A percentile compares a stretch with the other conserved stretches of the same genome.
Conservation (phyloP, 1,140 invertebrate species). For the Acromyrmex charruanus region DNA sequence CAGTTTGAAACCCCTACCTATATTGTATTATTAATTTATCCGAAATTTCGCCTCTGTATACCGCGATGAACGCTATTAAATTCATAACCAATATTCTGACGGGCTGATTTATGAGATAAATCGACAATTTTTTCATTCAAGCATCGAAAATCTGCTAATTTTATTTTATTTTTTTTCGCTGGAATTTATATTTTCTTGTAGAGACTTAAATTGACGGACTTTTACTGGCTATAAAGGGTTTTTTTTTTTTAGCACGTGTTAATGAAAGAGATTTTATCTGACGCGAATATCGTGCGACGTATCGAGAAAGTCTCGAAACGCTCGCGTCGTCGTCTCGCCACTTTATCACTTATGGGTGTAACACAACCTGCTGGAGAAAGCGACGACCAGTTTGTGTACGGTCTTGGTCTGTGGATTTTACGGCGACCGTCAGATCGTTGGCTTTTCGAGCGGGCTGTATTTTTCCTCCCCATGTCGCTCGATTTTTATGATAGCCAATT, state of each 20-base stretch:
- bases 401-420: conserved; percentile 68
- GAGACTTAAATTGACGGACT: neutral
- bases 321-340: conserved; percentile 38
- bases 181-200: neutral
- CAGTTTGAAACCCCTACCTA: neutral
- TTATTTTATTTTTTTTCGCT: neutral
- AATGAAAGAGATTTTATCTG: conserved; percentile 51
- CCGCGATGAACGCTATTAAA: conserved; percentile 23
- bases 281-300: neutral
- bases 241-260: neutral
- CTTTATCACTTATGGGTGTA: conserved; percentile 70
- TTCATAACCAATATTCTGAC: conserved; percentile 18
- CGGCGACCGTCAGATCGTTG: conserved; percentile 45
- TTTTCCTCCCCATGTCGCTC: conserved; percentile 53
- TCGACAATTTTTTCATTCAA: neutral
- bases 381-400: conserved; percentile 49
- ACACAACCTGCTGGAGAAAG: conserved; percentile 65
- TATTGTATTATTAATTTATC: conserved; percentile 42
- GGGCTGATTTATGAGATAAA: conserved; percentile 28
- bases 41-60: conserved; percentile 24
- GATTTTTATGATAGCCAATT: conserved; percentile 51
- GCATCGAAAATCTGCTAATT: neutral
- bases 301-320: conserved; percentile 66
- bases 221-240: neutral
- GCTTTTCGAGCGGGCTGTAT: conserved; percentile 49